Evolutionary conservation across 2,113 vertebrate species (phyloP).

Genomic region (Calidris pugnax): DNA sequence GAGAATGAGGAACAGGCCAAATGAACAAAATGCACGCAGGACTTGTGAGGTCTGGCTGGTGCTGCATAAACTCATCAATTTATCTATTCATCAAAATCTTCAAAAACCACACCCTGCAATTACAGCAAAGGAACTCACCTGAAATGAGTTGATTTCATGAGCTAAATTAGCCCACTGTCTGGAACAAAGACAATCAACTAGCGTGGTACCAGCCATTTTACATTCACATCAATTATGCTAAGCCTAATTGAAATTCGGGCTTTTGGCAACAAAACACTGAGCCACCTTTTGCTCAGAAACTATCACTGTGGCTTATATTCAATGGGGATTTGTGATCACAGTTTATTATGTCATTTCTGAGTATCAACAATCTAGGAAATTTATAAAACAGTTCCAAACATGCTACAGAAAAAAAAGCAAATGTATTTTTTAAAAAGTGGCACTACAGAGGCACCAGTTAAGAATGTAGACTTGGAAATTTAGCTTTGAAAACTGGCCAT

Average conservation of each 20-base stretch:
- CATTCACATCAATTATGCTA: background rate
- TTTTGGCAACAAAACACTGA: slow-evolving; percentile 52
- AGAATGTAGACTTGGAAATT: background rate
- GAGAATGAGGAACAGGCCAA: background rate
- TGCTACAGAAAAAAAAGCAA: background rate
- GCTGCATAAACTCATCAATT: slow-evolving; percentile 5
- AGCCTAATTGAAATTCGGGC: background rate
- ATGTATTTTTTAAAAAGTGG: background rate
- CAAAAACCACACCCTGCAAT: slow-evolving; percentile 47
- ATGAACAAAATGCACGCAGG: background rate
- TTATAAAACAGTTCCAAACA: background rate
- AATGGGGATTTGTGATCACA: slow-evolving; percentile 2
- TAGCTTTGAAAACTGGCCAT: background rate
- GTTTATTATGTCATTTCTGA: background rate
- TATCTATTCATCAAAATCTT: slow-evolving; percentile 41
- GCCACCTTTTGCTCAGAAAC: slow-evolving; percentile 29
- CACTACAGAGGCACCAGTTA: background rate
- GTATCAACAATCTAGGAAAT: background rate
- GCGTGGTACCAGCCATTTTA: background rate
- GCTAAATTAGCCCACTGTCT: slow-evolving; percentile 35
- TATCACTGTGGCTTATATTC: slow-evolving; percentile 8
- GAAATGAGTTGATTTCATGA: slow-evolving; percentile 33
- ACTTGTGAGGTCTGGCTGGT: background rate
- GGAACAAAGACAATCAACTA: slow-evolving; percentile 41
- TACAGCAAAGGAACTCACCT: slow-evolving; percentile 1